Evolutionary conservation across 2,888 invertebrate species (phyloP).

Genomic region (Cerastoderma edule): DNA sequence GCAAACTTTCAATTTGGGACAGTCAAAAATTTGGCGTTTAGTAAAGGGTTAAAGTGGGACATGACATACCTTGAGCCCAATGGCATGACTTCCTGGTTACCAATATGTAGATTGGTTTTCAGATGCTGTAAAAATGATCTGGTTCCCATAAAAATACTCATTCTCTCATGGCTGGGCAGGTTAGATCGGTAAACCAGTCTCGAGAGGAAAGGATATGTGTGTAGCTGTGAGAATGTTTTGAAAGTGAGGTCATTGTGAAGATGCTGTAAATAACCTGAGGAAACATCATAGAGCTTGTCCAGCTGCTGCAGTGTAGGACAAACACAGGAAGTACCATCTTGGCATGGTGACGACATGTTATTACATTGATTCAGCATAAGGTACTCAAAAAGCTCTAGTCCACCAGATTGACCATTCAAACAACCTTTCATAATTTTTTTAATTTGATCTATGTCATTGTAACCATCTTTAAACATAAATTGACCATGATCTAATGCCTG

Average conservation of each 20-base stretch:
- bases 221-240: constrained; percentile 37
- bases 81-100: constrained; percentile 29
- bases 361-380: constrained; percentile 43
- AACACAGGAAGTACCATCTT: constrained; percentile 18
- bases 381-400: constrained; percentile 33
- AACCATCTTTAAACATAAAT: constrained; percentile 47
- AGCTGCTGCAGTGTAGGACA: constrained; percentile 15
- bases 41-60: neutral
- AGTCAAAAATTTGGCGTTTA: neutral
- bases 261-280: constrained; percentile 26
- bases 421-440: constrained; percentile 20
- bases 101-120: constrained; percentile 39
- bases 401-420: constrained; percentile 8
- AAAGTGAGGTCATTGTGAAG: constrained; percentile 41
- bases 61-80: constrained; percentile 51
- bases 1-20: neutral
- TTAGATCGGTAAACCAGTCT: constrained; percentile 23
- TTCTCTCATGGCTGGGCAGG: neutral
- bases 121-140: constrained; percentile 39
- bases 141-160: constrained; percentile 43
- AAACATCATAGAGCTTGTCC: constrained; percentile 10
- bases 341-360: constrained; percentile 2
- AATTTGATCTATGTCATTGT: constrained; percentile 27
- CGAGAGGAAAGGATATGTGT: constrained; percentile 53
- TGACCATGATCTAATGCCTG: constrained; percentile 39